phyloP scores from a whole-genome alignment of 2,113 vertebrate genomes.

The Passer montanus region DNA sequence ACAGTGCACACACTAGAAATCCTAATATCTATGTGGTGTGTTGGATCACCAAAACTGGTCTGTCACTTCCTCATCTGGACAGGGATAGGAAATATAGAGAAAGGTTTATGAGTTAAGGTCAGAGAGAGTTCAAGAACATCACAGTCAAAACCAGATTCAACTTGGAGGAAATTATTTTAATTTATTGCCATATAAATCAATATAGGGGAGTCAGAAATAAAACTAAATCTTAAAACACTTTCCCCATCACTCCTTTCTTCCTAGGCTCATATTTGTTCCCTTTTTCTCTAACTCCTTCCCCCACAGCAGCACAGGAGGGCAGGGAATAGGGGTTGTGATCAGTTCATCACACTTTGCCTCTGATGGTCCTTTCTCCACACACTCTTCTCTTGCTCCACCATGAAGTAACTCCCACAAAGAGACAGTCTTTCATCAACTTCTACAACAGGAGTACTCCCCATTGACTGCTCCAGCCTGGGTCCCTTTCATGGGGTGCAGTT shows the following conservation, averaged over 20 bases:
- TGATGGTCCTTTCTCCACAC: background rate
- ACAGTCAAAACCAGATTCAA: background rate
- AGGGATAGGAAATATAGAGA: background rate
- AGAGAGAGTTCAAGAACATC: background rate
- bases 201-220: background rate
- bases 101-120: background rate
- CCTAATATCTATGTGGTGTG: background rate
- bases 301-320: background rate
- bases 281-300: background rate
- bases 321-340: background rate
- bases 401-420: background rate
- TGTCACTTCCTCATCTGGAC: background rate
- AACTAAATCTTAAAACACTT: background rate
- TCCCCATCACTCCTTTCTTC: background rate
- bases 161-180: background rate
- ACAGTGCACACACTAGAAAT: background rate
- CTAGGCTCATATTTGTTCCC: rapidly evolving
- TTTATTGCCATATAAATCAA: background rate
- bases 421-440: background rate
- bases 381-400: background rate
- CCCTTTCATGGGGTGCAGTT: background rate
- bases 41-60: background rate
- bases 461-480: background rate
- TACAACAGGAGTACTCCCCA: background rate
- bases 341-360: background rate